A percentile compares a stretch with the other conserved stretches of the same genome.
These are phyloP conservation scores for Acronicta psi DNA, from an alignment of 2,888 invertebrate species.

Conservation along the genomic window DNA sequence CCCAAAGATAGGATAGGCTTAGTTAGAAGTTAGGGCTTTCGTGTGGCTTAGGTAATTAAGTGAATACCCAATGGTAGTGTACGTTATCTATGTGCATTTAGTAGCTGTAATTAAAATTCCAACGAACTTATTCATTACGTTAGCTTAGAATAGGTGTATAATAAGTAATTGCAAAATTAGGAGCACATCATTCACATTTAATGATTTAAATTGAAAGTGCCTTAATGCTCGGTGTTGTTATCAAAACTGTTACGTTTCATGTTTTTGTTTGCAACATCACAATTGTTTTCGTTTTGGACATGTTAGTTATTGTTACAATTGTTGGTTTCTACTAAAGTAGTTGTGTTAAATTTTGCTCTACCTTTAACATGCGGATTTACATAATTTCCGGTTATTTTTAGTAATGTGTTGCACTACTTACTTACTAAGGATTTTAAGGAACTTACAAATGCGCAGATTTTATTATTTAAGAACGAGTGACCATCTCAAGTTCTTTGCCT, in stretches of 20 bases:
- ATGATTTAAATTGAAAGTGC: constrained; percentile 67
- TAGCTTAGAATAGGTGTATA: constrained; percentile 44
- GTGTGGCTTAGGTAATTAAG: constrained; percentile 49
- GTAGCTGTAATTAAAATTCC: constrained; percentile 22
- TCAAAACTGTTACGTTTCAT: constrained; percentile 70
- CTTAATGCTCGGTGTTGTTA: constrained; percentile 87
- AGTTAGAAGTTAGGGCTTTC: constrained; percentile 60
- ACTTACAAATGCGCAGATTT: background rate
- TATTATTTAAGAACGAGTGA: background rate
- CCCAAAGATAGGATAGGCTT: constrained; percentile 76
- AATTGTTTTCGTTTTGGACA: constrained; percentile 60
- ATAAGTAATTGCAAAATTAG: constrained; percentile 37
- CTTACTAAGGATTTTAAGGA: constrained; percentile 6
- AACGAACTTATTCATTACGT: constrained; percentile 17
- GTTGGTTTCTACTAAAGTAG: constrained; percentile 33
- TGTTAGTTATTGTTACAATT: constrained; percentile 55
- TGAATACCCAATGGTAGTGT: constrained; percentile 21
- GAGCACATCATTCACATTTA: constrained; percentile 53
- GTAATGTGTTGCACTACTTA: too few species aligned
- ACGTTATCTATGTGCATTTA: constrained; percentile 18
- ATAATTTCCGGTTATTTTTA: too few species aligned
- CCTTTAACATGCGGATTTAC: constrained; percentile 14
- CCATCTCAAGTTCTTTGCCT: constrained; percentile 29
- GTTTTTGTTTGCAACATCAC: constrained; percentile 65
- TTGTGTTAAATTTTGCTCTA: constrained; percentile 53